Percentiles rank a stretch among this genome's conserved stretches.
Evolutionary conservation across 2,888 invertebrate species (phyloP).

Genomic region (Plebejus argus): DNA sequence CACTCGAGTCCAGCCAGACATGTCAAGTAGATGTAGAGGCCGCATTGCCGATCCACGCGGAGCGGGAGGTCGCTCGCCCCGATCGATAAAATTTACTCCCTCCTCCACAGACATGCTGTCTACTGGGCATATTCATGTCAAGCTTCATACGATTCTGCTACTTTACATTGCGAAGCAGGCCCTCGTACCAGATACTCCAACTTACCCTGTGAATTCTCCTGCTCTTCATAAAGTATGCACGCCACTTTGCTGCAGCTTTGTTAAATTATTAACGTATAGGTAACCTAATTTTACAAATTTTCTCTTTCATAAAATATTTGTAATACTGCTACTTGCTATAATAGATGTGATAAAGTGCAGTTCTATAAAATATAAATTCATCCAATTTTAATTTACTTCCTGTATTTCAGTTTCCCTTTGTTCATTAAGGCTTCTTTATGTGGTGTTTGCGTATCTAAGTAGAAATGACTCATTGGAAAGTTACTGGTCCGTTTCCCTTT

Average conservation of each 20-base stretch:
- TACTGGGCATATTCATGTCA: slow-evolving; percentile 36
- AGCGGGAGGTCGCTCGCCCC: slow-evolving; percentile 42
- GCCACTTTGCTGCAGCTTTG: slow-evolving; percentile 3
- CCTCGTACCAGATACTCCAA: background rate
- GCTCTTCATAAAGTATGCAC: background rate
- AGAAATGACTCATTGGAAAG: slow-evolving; percentile 41
- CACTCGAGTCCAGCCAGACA: slow-evolving; percentile 21
- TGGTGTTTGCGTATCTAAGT: slow-evolving; percentile 28
- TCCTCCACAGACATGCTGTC: slow-evolving; percentile 52
- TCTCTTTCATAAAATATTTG: background rate
- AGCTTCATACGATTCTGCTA: background rate
- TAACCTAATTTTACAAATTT: slow-evolving; percentile 4
- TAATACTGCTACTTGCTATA: background rate
- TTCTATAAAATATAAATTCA: background rate
- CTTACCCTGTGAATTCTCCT: slow-evolving; percentile 1
- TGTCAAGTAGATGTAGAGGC: slow-evolving; percentile 22
- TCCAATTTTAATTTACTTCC: background rate
- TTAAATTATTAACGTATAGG: slow-evolving; percentile 13
- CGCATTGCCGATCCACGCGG: slow-evolving; percentile 42
- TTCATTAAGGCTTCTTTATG: slow-evolving; percentile 1
- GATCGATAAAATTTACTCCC: slow-evolving; percentile 52
- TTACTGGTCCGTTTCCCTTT: slow-evolving; percentile 30
- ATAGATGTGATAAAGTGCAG: background rate
- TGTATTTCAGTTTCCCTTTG: background rate
- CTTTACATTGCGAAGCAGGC: slow-evolving; percentile 8